Evolutionary conservation across 2,113 vertebrate genomes (phyloP).

Genomic region (Tretioscincus oriximinensis): DNA sequence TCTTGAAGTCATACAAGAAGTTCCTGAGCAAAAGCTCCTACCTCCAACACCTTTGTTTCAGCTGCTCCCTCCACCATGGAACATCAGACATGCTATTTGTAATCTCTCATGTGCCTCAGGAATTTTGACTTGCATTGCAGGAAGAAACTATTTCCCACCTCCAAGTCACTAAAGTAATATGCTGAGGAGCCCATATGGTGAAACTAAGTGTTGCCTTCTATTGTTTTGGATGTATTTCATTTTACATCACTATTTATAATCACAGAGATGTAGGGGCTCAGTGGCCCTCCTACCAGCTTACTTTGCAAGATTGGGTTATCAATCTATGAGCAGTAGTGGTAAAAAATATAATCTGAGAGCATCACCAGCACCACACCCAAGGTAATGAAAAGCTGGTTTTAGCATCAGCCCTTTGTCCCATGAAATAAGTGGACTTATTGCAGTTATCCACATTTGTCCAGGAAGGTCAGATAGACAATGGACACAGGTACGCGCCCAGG

Average conservation of each 20-base stretch:
- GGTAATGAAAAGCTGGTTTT: background rate
- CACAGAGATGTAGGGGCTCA: background rate
- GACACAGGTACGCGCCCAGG: background rate
- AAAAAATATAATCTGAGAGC: constrained; percentile 19
- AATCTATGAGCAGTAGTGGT: background rate
- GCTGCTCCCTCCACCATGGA: no score
- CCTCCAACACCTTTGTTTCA: background rate
- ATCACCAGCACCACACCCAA: background rate
- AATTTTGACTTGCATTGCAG: background rate
- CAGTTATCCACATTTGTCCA: background rate
- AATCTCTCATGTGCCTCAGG: background rate
- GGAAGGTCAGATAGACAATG: background rate
- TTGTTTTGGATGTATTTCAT: background rate
- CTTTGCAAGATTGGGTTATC: background rate
- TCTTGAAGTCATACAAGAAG: background rate
- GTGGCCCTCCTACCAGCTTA: background rate
- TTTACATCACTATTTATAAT: background rate
- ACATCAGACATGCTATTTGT: background rate
- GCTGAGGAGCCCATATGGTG: background rate
- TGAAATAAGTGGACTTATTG: constrained; percentile 25
- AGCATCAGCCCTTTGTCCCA: constrained; percentile 44
- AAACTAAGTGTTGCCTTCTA: background rate
- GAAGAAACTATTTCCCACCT: background rate
- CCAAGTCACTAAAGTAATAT: background rate
- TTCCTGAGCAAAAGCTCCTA: background rate